phyloP scores from a whole-genome alignment of 2,888 invertebrate genomes.

The Melolontha melolontha region DNA sequence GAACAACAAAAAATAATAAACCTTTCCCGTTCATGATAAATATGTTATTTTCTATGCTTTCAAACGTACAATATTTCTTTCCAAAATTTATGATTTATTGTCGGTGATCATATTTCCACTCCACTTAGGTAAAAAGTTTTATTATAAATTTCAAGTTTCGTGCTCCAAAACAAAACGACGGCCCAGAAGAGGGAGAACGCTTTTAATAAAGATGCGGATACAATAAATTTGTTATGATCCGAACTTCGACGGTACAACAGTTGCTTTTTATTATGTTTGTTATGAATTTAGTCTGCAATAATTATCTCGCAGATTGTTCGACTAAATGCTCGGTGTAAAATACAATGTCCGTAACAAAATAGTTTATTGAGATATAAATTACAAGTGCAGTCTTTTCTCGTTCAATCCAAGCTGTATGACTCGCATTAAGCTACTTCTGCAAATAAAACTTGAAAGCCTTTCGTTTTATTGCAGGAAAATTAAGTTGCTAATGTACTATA shows the following conservation, averaged over 20 bases:
- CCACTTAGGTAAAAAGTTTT: constrained; percentile 19
- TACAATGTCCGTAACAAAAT: constrained; percentile 47
- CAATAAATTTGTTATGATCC: constrained; percentile 47
- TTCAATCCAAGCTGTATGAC: too few relatives aligned
- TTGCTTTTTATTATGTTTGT: constrained; percentile 52
- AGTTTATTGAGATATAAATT: constrained; percentile 50
- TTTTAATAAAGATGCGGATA: constrained; percentile 45
- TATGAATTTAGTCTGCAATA: constrained; percentile 51
- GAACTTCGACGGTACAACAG: constrained; percentile 46
- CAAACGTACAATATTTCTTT: too few relatives aligned
- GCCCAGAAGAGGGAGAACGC: constrained; percentile 40
- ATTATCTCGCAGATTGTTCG: constrained; percentile 51
- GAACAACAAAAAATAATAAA: too few relatives aligned
- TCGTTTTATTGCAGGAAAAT: too few relatives aligned
- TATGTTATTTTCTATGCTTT: too few relatives aligned
- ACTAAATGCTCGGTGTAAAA: constrained; percentile 49
- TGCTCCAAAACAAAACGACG: constrained; percentile 26
- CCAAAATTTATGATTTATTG: constrained; percentile 21
- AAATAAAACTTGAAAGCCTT: too few relatives aligned
- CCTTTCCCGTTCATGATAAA: too few relatives aligned
- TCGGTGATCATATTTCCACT: constrained; percentile 6
- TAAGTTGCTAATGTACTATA: too few relatives aligned
- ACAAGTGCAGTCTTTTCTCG: background rate
- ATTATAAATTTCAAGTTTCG: constrained; percentile 17
- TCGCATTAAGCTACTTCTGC: too few relatives aligned